A percentile compares a stretch with the other conserved stretches of the same genome.
Evolutionary conservation across 2,888 invertebrate genomes (phyloP).

Genomic region (Octodonta nipae): DNA sequence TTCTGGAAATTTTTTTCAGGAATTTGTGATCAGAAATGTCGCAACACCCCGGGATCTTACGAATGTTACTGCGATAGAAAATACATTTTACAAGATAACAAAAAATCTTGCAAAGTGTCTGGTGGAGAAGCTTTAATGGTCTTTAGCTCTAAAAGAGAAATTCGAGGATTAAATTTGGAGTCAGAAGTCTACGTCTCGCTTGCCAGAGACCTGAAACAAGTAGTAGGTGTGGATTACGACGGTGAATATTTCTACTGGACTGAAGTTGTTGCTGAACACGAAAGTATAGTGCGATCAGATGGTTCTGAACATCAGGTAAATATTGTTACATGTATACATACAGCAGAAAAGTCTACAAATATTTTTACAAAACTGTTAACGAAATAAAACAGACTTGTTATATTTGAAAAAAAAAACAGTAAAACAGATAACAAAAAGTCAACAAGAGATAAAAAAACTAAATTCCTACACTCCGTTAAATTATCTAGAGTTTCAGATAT

Average conservation of each 20-base stretch:
- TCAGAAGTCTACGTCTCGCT: conserved; percentile 40
- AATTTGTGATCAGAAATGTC: conserved; percentile 56
- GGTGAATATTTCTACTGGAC: conserved; percentile 66
- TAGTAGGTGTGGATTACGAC: conserved; percentile 58
- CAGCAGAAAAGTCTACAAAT: not conserved
- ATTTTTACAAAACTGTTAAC: conserved; percentile 3
- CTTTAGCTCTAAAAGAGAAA: conserved; percentile 52
- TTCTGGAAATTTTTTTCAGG: conserved; percentile 18
- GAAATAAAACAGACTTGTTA: too few relatives aligned
- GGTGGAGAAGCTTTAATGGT: conserved; percentile 53
- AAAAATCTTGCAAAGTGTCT: conserved; percentile 41
- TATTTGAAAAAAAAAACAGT: too few relatives aligned
- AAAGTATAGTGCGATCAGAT: conserved; percentile 56
- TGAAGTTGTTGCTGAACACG: conserved; percentile 53
- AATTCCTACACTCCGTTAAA: too few relatives aligned
- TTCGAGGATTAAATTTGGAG: conserved; percentile 49
- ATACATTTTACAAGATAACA: conserved; percentile 40
- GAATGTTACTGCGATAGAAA: conserved; percentile 50
- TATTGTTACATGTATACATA: not conserved
- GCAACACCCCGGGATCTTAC: conserved; percentile 45
- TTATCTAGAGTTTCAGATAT: too few relatives aligned
- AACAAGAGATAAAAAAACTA: too few relatives aligned
- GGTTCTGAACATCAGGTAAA: conserved; percentile 50
- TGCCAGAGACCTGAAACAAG: conserved; percentile 41
- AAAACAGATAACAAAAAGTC: too few relatives aligned